A percentile compares a stretch with the other conserved stretches of the same genome.
Conservation (phyloP, 2,113 vertebrate species). For the Myotis yumanensis region DNA sequence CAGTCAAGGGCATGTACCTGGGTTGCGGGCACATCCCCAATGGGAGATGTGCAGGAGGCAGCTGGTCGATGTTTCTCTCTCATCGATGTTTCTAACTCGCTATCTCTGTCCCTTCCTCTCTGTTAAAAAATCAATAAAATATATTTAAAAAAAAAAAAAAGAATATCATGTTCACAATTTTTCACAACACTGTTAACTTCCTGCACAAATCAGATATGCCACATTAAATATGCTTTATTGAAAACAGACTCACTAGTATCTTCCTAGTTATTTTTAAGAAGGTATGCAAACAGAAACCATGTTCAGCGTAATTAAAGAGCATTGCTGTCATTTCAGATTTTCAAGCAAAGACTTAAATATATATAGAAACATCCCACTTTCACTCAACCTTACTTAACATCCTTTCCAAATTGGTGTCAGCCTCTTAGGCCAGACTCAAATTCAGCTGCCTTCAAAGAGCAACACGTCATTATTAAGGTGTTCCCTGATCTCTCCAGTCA, state of each 20-base stretch:
- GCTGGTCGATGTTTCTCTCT: too few relatives aligned
- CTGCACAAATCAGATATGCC: neutral
- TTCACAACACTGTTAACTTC: conserved; percentile 5
- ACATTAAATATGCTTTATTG: neutral
- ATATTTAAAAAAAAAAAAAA: too few relatives aligned
- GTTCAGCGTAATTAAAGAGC: neutral
- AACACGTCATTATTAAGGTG: too few relatives aligned
- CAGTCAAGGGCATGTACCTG: too few relatives aligned
- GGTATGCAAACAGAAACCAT: neutral
- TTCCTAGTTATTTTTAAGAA: conserved; percentile 6
- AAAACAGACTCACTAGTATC: neutral
- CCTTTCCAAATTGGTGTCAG: neutral
- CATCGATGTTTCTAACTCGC: too few relatives aligned
- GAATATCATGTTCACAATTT: neutral
- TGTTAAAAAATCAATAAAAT: too few relatives aligned
- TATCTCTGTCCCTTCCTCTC: too few relatives aligned
- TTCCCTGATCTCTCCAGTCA: too few relatives aligned
- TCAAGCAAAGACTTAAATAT: neutral
- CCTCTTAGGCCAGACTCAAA: neutral
- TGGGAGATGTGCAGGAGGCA: too few relatives aligned
- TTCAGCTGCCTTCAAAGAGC: neutral
- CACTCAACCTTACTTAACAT: too few relatives aligned
- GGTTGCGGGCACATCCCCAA: too few relatives aligned
- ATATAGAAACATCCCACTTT: neutral
- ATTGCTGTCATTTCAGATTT: neutral